These are phyloP conservation scores for Rhagium mordax DNA, from an alignment of 2,888 invertebrate species.

Conservation along the genomic window DNA sequence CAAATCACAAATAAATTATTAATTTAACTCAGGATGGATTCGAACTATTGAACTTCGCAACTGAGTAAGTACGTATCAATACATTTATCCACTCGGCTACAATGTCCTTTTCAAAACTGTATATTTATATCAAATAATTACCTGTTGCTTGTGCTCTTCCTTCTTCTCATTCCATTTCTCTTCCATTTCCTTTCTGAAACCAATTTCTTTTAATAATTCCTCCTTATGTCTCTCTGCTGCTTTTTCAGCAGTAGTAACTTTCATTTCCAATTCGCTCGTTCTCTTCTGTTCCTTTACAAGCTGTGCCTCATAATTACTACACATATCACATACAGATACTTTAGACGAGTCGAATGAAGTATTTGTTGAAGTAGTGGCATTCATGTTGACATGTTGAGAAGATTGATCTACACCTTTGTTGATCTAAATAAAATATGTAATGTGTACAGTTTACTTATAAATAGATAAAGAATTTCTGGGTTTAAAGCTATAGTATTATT, in stretches of 20 bases:
- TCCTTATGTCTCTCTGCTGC: conserved; percentile 76
- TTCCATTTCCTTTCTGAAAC: conserved; percentile 83
- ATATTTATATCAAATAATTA: conserved; percentile 55
- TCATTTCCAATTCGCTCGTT: conserved; percentile 70
- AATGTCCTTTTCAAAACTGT: too few relatives aligned
- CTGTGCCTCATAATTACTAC: conserved; percentile 88
- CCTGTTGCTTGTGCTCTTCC: conserved; percentile 81
- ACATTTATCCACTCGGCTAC: too few relatives aligned
- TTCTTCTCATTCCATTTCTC: conserved; percentile 85
- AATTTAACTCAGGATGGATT: too few relatives aligned
- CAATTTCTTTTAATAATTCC: conserved; percentile 81
- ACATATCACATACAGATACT: conserved; percentile 83
- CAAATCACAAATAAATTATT: too few relatives aligned
- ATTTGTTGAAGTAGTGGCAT: conserved; percentile 62
- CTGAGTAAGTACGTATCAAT: too few relatives aligned
- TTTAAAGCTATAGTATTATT: too few relatives aligned
- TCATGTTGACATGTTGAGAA: conserved; percentile 49
- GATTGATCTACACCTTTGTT: conserved; percentile 38
- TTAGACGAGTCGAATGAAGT: conserved; percentile 64
- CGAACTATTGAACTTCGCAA: too few relatives aligned
- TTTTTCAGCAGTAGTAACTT: conserved; percentile 71
- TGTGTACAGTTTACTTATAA: too few relatives aligned
- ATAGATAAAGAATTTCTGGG: too few relatives aligned
- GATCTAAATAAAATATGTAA: background rate
- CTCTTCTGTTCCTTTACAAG: conserved; percentile 83